A percentile compares a stretch with the other conserved stretches of the same genome.
Evolutionary conservation across 1,140 invertebrate species (phyloP).

Genomic region (Akabosia matsudoensis): DNA sequence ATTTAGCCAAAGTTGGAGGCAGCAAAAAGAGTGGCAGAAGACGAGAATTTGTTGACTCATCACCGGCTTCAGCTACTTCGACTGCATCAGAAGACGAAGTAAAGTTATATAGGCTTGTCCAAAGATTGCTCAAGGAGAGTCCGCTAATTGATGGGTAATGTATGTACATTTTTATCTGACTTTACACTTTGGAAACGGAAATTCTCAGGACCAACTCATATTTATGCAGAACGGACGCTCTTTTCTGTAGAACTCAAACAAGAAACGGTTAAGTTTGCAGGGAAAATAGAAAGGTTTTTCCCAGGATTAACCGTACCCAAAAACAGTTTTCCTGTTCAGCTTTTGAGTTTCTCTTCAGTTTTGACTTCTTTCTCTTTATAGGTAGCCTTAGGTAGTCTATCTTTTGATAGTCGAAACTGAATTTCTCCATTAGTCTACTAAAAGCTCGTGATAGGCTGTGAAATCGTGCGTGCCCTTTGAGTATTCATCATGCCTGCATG

Average conservation of each 20-base stretch:
- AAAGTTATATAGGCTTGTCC: slow-evolving; percentile 35
- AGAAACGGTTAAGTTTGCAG: background rate
- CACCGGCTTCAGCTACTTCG: background rate
- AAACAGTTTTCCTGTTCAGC: slow-evolving; percentile 18
- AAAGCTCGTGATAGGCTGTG: background rate
- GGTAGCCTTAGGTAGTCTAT: background rate
- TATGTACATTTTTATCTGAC: slow-evolving; percentile 16
- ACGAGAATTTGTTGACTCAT: background rate
- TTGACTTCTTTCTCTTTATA: background rate
- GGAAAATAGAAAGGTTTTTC: slow-evolving; percentile 8
- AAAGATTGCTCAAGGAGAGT: slow-evolving; percentile 29
- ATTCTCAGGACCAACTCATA: background rate
- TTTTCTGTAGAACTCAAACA: background rate
- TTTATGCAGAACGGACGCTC: slow-evolving; percentile 6
- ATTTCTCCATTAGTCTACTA: background rate
- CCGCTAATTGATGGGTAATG: slow-evolving; percentile 44
- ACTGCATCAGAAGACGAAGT: slow-evolving; percentile 31
- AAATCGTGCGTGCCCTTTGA: background rate
- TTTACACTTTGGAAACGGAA: background rate
- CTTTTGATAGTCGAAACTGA: background rate
- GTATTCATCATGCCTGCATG: background rate
- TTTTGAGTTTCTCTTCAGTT: background rate
- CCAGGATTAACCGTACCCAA: slow-evolving; percentile 8
- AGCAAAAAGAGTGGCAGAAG: background rate
- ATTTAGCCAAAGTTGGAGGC: slow-evolving; percentile 2